Conservation (phyloP, 2,113 vertebrate genomes). For the Daubentonia madagascariensis region DNA sequence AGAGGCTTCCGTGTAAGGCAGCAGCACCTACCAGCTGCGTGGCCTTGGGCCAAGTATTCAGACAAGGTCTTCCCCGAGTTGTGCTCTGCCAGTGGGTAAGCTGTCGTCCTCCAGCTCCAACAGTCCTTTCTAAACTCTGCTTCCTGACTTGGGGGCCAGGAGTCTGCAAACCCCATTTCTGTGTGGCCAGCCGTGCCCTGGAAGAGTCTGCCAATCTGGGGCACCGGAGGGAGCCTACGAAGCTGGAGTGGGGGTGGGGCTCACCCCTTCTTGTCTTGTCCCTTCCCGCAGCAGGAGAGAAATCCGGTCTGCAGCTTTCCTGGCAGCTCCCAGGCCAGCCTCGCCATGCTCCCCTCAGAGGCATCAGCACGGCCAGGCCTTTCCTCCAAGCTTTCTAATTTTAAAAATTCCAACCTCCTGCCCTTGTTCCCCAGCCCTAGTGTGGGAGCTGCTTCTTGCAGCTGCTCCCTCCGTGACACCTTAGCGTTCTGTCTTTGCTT, state of each 20-base stretch:
- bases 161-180: not conserved
- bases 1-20: not conserved
- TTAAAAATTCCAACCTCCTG: not conserved
- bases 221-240: not conserved
- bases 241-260: no score
- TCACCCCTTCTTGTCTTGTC: not conserved
- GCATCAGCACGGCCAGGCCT: not conserved
- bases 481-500: not conserved
- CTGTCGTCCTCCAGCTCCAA: not conserved
- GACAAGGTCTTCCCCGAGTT: not conserved
- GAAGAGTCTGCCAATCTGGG: not conserved
- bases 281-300: not conserved
- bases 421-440: not conserved
- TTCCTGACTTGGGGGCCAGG: not conserved
- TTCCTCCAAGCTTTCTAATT: not conserved
- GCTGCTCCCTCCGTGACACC: not conserved
- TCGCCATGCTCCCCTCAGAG: not conserved
- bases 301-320: not conserved
- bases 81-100: not conserved
- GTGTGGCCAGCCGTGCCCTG: not conserved
- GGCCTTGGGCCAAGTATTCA: not conserved
- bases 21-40: not conserved
- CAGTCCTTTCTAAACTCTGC: not conserved
- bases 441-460: not conserved
- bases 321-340: not conserved